These are phyloP conservation scores for Parnassius apollo DNA, from an alignment of 2,888 invertebrate species.

Conservation along the genomic window DNA sequence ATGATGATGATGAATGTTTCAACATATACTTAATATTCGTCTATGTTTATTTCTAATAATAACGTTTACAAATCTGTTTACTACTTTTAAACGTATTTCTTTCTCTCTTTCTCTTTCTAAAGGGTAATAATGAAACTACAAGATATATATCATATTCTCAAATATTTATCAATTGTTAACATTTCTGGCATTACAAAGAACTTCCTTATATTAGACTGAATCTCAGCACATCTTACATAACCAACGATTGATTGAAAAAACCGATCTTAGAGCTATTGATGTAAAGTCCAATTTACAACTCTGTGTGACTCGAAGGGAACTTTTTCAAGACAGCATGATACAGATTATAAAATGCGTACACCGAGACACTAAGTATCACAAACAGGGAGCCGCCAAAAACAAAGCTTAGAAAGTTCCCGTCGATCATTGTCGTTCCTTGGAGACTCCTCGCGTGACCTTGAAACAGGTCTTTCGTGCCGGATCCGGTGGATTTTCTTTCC, in stretches of 20 bases:
- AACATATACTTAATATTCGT: no score
- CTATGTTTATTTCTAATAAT: no score
- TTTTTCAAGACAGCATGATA: slow-evolving; percentile 90
- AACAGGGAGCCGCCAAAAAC: slow-evolving; percentile 90
- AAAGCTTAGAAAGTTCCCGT: slow-evolving; percentile 90
- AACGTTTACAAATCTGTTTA: no score
- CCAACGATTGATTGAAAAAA: slow-evolving; percentile 30
- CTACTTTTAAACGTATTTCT: no score
- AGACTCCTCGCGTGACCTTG: slow-evolving; percentile 72
- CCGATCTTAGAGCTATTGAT: slow-evolving; percentile 29
- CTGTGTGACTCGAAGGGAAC: slow-evolving; percentile 90
- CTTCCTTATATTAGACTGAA: neutral
- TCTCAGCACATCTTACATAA: slow-evolving; percentile 8
- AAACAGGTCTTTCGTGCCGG: slow-evolving; percentile 72
- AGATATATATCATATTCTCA: slow-evolving; percentile 25
- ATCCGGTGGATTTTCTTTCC: slow-evolving; percentile 81
- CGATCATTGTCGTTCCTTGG: slow-evolving; percentile 85
- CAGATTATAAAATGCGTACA: slow-evolving; percentile 92
- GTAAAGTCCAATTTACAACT: slow-evolving; percentile 81
- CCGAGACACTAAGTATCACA: slow-evolving; percentile 89
- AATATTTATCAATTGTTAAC: slow-evolving; percentile 27
- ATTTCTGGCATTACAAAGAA: slow-evolving; percentile 10
- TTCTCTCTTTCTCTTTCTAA: neutral
- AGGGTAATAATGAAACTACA: slow-evolving; percentile 18
- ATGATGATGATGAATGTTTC: no score